phyloP scores from a whole-genome alignment of 1,140 invertebrate species.

The Zaprionus gabonicus region DNA sequence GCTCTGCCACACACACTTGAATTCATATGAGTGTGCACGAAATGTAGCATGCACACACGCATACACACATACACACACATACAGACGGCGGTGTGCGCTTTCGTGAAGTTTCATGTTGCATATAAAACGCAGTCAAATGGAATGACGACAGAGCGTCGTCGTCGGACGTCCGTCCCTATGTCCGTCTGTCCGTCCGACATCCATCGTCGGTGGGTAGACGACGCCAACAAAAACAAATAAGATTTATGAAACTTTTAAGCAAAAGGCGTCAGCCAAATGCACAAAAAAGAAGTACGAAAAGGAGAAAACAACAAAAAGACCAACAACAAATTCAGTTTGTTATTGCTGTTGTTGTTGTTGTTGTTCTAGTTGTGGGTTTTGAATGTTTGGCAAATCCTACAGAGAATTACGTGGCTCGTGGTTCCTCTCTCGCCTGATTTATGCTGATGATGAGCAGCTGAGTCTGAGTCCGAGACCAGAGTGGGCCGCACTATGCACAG shows the following conservation, averaged over 20 bases:
- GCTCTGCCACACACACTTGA: conserved; percentile 52
- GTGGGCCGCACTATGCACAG: not conserved
- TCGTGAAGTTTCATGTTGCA: conserved; percentile 60
- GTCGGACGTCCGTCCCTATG: conserved; percentile 11
- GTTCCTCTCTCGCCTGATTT: conserved; percentile 68
- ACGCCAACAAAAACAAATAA: conserved; percentile 72
- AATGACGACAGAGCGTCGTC: conserved; percentile 64
- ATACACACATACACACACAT: conserved; percentile 4
- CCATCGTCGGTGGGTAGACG: conserved; percentile 65
- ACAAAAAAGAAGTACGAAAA: conserved; percentile 40
- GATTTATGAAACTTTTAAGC: conserved; percentile 82
- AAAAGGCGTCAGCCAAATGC: conserved; percentile 72
- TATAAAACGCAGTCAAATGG: conserved; percentile 76
- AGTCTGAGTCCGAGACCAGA: conserved; percentile 11
- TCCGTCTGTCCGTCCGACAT: not conserved
- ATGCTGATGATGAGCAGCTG: conserved; percentile 72
- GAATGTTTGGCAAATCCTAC: conserved; percentile 59
- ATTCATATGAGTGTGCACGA: conserved; percentile 6
- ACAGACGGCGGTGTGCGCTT: conserved; percentile 34
- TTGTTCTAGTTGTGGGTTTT: conserved; percentile 32
- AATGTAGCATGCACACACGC: conserved; percentile 47
- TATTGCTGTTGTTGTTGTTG: conserved; percentile 11
- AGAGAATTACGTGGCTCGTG: conserved; percentile 34
- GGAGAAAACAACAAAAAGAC: conserved; percentile 18
- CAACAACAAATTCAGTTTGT: conserved; percentile 31